Evolutionary conservation across 2,888 invertebrate genomes (phyloP).

Genomic region (Nemotelus pantherinus): DNA sequence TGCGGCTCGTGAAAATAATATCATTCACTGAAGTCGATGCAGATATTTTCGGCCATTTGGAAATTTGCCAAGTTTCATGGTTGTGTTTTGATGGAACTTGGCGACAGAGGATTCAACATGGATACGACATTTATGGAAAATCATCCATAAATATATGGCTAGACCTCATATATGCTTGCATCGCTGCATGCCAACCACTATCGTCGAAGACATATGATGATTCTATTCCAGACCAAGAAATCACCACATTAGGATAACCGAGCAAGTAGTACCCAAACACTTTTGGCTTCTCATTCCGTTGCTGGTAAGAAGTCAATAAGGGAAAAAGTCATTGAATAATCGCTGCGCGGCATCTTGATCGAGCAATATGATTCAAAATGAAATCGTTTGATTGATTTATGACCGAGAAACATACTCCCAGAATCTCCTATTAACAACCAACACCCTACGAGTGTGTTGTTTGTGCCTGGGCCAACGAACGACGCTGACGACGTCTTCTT

Average conservation of each 20-base stretch:
- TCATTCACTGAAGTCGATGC: constrained; percentile 12
- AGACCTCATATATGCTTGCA: not conserved
- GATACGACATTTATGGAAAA: constrained; percentile 11
- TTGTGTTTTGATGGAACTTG: constrained; percentile 9
- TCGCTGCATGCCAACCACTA: not conserved
- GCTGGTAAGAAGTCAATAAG: not conserved
- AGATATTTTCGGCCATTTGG: constrained; percentile 16
- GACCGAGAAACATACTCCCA: constrained; percentile 7
- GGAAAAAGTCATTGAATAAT: constrained; percentile 30
- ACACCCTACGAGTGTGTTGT: not conserved
- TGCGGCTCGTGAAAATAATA: constrained; percentile 9
- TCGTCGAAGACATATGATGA: too few relatives aligned
- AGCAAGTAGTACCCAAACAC: not conserved
- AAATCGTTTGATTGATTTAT: constrained; percentile 41
- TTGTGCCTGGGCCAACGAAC: not conserved
- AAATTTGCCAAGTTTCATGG: constrained; percentile 20
- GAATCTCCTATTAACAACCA: not conserved
- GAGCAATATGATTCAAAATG: constrained; percentile 35
- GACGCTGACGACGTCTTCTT: not conserved
- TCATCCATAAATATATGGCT: not conserved
- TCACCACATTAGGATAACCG: not conserved
- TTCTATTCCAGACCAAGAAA: too few relatives aligned
- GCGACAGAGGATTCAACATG: constrained; percentile 16
- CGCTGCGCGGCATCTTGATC: not conserved
- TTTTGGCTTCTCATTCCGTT: not conserved